Conservation (phyloP, 1,140 invertebrate species). For the Polypedilum pembai region DNA sequence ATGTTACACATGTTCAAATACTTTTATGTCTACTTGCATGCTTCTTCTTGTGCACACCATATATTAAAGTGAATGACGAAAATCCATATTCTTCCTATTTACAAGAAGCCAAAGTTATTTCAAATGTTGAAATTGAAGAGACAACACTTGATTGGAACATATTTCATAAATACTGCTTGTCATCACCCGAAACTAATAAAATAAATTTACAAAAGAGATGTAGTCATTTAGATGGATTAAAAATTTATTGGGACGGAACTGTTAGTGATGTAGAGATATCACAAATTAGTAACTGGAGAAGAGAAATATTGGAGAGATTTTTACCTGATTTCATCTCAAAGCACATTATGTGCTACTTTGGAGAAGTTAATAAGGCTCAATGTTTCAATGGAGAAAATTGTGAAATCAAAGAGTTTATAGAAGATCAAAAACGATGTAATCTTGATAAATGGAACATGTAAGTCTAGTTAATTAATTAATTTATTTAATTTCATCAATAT, state of each 20-base stretch:
- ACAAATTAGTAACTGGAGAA: slow-evolving; percentile 54
- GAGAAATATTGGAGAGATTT: slow-evolving; percentile 48
- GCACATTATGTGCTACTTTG: slow-evolving; percentile 59
- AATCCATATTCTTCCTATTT: slow-evolving; percentile 36
- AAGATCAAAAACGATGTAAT: slow-evolving; percentile 54
- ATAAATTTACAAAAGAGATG: slow-evolving; percentile 59
- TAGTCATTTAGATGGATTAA: slow-evolving; percentile 54
- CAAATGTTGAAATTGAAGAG: slow-evolving; percentile 34
- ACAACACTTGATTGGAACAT: slow-evolving; percentile 53
- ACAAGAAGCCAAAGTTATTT: slow-evolving; percentile 38
- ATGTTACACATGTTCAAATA: slow-evolving; percentile 52
- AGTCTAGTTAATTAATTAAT: background rate
- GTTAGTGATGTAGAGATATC: slow-evolving; percentile 57
- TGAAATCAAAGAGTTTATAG: slow-evolving; percentile 48
- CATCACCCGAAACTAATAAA: slow-evolving; percentile 56
- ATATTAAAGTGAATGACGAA: slow-evolving; percentile 45
- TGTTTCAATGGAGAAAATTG: slow-evolving; percentile 47
- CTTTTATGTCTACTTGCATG: slow-evolving; percentile 42
- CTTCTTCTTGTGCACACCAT: slow-evolving; percentile 46
- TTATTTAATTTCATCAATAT: background rate
- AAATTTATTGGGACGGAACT: slow-evolving; percentile 64
- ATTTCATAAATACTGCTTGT: slow-evolving; percentile 62
- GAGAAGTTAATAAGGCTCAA: slow-evolving; percentile 50
- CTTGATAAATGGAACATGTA: slow-evolving; percentile 59
- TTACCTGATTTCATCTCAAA: slow-evolving; percentile 52